Conservation (phyloP, 2,113 vertebrate genomes). For the Pipra filicauda region DNA sequence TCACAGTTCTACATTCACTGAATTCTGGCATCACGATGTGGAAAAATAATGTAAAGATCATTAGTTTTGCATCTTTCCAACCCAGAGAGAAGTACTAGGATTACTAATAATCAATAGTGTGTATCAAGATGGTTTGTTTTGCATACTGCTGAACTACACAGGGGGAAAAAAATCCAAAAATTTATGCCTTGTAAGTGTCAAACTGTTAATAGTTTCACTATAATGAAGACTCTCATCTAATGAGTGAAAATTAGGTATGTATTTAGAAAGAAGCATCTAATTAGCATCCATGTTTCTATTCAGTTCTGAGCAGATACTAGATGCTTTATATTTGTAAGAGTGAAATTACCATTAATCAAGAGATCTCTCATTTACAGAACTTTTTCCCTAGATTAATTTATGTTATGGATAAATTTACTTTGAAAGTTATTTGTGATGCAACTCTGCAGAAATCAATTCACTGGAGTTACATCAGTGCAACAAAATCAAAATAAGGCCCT, state of each 20-base stretch:
- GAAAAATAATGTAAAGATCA: not conserved
- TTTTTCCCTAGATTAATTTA: not conserved
- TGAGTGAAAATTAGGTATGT: not conserved
- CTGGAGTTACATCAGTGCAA: not conserved
- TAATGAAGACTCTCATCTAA: not conserved
- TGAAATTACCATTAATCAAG: not conserved
- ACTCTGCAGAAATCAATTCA: not conserved
- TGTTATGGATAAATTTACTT: not conserved
- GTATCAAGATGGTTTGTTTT: not conserved
- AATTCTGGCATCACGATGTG: not conserved
- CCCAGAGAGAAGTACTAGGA: not conserved
- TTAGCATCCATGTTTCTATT: not conserved
- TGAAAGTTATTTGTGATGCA: not conserved
- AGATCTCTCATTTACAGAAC: not conserved
- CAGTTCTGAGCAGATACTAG: not conserved
- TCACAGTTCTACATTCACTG: not conserved
- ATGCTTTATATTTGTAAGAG: not conserved
- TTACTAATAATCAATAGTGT: not conserved
- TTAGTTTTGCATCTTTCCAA: not conserved
- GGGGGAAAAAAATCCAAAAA: rapidly evolving
- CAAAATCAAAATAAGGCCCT: not conserved
- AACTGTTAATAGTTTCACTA: not conserved
- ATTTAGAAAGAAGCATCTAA: not conserved
- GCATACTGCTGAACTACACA: not conserved
- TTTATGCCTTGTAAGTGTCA: not conserved